These are phyloP conservation scores for Apis laboriosa DNA, from an alignment of 1,140 invertebrate species.

Conservation along the genomic window DNA sequence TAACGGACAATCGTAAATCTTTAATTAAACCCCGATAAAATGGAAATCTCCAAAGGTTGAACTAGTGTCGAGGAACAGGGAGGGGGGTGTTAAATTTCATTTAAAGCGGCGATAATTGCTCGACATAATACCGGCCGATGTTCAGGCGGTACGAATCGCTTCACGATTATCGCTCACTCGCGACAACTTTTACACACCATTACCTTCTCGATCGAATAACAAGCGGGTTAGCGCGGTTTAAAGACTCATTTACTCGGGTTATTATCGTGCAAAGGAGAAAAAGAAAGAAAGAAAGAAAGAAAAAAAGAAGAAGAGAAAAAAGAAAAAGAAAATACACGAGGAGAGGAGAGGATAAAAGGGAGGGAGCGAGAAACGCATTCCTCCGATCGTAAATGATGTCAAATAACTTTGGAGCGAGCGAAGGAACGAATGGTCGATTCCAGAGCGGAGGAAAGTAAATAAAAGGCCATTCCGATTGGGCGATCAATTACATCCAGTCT, in stretches of 20 bases:
- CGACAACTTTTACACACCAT: constrained; percentile 31
- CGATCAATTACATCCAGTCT: constrained; percentile 80
- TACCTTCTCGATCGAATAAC: constrained; percentile 39
- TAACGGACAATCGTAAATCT: neutral
- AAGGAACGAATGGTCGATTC: constrained; percentile 72
- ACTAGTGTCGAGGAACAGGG: neutral
- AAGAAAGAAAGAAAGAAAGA: neutral
- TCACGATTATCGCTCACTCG: constrained; percentile 5
- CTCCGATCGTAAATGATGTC: constrained; percentile 76
- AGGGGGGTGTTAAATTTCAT: neutral
- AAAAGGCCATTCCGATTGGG: constrained; percentile 81
- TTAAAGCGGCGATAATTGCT: neutral
- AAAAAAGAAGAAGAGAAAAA: neutral
- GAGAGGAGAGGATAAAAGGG: neutral
- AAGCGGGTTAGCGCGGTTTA: constrained; percentile 13
- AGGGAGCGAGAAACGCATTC: constrained; percentile 67
- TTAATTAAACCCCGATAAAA: neutral
- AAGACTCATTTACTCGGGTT: constrained; percentile 45
- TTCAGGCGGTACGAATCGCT: neutral
- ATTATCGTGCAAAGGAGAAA: constrained; percentile 29
- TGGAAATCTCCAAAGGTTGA: neutral
- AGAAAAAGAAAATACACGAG: constrained; percentile 4
- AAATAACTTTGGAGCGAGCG: constrained; percentile 76
- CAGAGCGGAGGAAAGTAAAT: constrained; percentile 79
- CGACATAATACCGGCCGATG: neutral